These are phyloP conservation scores for Nymphalis polychloros DNA, from an alignment of 2,888 invertebrate genomes.

Conservation along the genomic window DNA sequence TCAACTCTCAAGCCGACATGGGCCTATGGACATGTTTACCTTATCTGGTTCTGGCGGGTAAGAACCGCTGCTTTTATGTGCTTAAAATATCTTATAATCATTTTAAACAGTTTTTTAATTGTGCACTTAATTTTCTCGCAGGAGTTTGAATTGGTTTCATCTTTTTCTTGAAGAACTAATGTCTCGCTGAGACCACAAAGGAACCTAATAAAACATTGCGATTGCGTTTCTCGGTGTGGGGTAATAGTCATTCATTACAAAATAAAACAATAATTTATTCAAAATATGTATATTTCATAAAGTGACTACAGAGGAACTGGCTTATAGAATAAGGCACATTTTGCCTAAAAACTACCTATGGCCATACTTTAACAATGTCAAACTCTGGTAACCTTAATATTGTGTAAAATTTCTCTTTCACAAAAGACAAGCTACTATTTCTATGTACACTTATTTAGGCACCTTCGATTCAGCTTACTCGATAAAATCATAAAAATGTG, in stretches of 20 bases:
- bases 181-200: too few relatives aligned
- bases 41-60: too few relatives aligned
- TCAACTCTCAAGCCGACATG: too few relatives aligned
- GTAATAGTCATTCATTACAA: neutral
- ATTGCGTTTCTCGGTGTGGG: too few relatives aligned
- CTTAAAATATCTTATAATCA: too few relatives aligned
- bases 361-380: slow-evolving; percentile 34
- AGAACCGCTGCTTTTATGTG: too few relatives aligned
- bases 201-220: too few relatives aligned
- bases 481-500: slow-evolving; percentile 48
- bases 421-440: slow-evolving; percentile 18
- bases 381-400: slow-evolving; percentile 28
- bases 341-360: slow-evolving; percentile 46
- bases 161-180: too few relatives aligned
- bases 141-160: too few relatives aligned
- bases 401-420: slow-evolving; percentile 19
- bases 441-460: slow-evolving; percentile 49
- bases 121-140: too few relatives aligned
- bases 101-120: too few relatives aligned
- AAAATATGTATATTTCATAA: slow-evolving; percentile 67
- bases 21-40: too few relatives aligned
- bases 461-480: slow-evolving; percentile 74
- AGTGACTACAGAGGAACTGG: slow-evolving; percentile 68
- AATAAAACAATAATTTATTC: slow-evolving; percentile 46
- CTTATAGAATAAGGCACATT: slow-evolving; percentile 63